A percentile compares a stretch with the other conserved stretches of the same genome.
These are phyloP conservation scores for Pherbina coryleti DNA, from an alignment of 2,888 invertebrate species.

Conservation along the genomic window DNA sequence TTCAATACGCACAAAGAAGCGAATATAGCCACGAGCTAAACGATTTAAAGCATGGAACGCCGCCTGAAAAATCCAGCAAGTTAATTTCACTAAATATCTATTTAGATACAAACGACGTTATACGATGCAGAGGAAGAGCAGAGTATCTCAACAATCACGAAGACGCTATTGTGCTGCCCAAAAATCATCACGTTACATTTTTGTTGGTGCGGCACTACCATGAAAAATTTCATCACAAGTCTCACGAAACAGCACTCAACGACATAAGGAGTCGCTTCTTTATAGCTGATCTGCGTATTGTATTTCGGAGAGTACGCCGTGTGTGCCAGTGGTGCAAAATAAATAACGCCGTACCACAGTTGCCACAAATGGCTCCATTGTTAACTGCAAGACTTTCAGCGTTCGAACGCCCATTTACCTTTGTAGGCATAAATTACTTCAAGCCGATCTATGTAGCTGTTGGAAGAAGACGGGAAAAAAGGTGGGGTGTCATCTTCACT, in stretches of 20 bases:
- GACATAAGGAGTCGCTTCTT: conserved; percentile 30
- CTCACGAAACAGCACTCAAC: conserved; percentile 34
- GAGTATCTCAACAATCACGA: conserved; percentile 32
- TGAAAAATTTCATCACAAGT: conserved; percentile 34
- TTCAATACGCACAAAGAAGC: conserved; percentile 19
- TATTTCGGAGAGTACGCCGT: conserved; percentile 33
- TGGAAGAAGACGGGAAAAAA: conserved; percentile 45
- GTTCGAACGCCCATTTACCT: conserved; percentile 43
- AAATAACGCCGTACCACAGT: neutral
- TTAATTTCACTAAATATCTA: conserved; percentile 30
- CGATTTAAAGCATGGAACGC: conserved; percentile 29
- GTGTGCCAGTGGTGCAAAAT: conserved; percentile 38
- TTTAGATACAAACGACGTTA: neutral
- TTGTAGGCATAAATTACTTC: conserved; percentile 46
- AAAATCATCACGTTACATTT: conserved; percentile 35
- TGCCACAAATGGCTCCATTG: conserved; percentile 31
- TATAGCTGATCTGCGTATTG: conserved; percentile 29
- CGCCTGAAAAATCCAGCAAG: conserved; percentile 23
- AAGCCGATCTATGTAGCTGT: conserved; percentile 43
- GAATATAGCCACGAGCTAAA: conserved; percentile 31
- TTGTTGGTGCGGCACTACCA: conserved; percentile 29
- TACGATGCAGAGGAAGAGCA: conserved; percentile 25
- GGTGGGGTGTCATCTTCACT: conserved; percentile 47
- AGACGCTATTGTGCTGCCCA: conserved; percentile 22
- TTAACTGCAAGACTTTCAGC: conserved; percentile 38